Conservation (phyloP, 2,113 vertebrate genomes). For the Gallinago undulata region DNA sequence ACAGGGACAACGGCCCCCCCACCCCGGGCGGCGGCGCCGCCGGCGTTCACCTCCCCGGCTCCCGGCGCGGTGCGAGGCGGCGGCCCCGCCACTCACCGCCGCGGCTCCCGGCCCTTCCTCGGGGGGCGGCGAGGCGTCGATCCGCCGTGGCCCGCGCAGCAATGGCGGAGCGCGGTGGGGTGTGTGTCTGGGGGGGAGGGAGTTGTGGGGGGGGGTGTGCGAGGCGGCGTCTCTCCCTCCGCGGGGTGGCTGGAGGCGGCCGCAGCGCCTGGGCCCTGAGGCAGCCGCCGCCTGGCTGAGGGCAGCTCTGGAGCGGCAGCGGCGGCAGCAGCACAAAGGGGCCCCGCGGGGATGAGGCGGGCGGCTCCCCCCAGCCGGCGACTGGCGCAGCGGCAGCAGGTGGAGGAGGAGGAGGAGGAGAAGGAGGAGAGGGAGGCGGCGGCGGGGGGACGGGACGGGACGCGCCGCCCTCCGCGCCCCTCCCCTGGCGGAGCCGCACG, state of each 20-base stretch:
- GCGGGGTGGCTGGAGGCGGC: background rate
- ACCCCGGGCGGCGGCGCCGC: no score
- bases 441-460: background rate
- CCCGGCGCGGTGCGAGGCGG: constrained; percentile 25
- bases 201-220: background rate
- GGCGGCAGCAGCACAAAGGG: constrained; percentile 47
- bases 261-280: constrained; percentile 41
- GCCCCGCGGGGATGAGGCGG: background rate
- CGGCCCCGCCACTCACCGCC: background rate
- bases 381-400: background rate
- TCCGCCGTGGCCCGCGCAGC: constrained; percentile 18
- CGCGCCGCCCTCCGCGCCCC: background rate
- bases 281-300: constrained; percentile 12
- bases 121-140: background rate
- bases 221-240: background rate
- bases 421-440: background rate
- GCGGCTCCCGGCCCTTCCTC: background rate
- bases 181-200: background rate
- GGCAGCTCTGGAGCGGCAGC: background rate
- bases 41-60: background rate
- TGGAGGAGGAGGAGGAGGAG: background rate
- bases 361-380: background rate
- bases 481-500: background rate
- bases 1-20: background rate
- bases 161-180: background rate